A percentile compares a stretch with the other conserved stretches of the same genome.
These are phyloP conservation scores for Brachionus asplanchnoidis DNA, from an alignment of 1,140 invertebrate genomes.

Conservation along the genomic window DNA sequence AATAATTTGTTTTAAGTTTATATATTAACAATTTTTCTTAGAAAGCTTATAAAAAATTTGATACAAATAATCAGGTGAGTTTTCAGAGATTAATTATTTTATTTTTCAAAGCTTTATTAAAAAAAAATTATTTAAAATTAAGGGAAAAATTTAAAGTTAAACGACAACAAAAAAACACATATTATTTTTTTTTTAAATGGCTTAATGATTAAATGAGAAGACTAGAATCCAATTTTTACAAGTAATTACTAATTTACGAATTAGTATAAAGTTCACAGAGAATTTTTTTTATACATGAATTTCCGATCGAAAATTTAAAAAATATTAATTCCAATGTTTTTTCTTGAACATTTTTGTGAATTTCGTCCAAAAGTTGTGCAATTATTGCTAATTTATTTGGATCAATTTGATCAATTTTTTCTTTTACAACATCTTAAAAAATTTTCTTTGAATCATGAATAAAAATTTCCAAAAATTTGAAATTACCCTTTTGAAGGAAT, in stretches of 20 bases:
- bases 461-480: background rate
- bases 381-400: background rate
- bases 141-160: no score
- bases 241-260: background rate
- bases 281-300: constrained; percentile 16
- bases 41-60: background rate
- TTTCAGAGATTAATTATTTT: background rate
- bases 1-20: no score
- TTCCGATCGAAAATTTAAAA: background rate
- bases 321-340: constrained; percentile 12
- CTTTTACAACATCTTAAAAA: background rate
- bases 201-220: background rate
- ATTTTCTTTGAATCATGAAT: background rate
- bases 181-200: background rate
- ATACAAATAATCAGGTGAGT: background rate
- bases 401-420: background rate
- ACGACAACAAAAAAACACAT: background rate
- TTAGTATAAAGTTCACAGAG: constrained; percentile 24
- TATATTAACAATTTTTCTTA: background rate
- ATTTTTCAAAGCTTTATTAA: background rate
- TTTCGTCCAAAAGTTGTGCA: background rate
- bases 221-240: background rate
- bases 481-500: background rate
- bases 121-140: background rate
- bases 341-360: background rate